Base-by-base conservation (phyloP, 2,797 vertebrate genomes). In the Onychomys arenicola region DNA sequence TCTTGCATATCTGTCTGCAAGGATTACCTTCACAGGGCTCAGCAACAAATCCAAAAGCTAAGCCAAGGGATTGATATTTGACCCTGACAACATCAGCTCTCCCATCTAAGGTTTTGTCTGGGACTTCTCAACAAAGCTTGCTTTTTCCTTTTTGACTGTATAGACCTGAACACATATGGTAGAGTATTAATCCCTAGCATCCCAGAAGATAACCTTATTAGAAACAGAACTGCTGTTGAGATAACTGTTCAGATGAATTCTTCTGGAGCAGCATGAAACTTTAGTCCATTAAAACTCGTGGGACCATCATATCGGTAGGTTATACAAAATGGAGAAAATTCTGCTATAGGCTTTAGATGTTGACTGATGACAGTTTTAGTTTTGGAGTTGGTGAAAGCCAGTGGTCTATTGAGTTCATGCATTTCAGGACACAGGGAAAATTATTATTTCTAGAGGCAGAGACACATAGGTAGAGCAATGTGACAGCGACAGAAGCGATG, bases 41-140 rank as follows among this genome's bases (percentile, higher is more conserved):
- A 96, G 69, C 76, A 73, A 27, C 82, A 93, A 96, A 90, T 77
- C 34, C 46, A 92, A 65, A 32, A 21, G 13, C 37, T 55, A 80
- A 89, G 34, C 19, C 14, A 32, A 69, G 4, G 0, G 0, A 23
- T 29, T 10, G 61, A 2, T 46, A 67, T 40, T 57, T 77, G 32
- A 93, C 34, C 71, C 46, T 65, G 34, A 95, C 2, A 37, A 5
- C 65, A 55, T 1, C 52, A 89, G 40, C 12, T 3, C n/a, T 89
- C 19, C 12, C 1, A 0, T 29, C 21, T n/a, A 61, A 49, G 49
- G 9, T 69, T 91, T 92, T 86, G 63, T 83, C 16, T 7, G 61
- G 57, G 82, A 55, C 12, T 14, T 12, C 16, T 3, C 46, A 91
- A 52, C 4, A 82, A 90, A 89, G 65, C 14, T 29, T 23, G 16